phyloP scores from a whole-genome alignment of 2,888 invertebrate species.

The Tenthredo scrophulariae region DNA sequence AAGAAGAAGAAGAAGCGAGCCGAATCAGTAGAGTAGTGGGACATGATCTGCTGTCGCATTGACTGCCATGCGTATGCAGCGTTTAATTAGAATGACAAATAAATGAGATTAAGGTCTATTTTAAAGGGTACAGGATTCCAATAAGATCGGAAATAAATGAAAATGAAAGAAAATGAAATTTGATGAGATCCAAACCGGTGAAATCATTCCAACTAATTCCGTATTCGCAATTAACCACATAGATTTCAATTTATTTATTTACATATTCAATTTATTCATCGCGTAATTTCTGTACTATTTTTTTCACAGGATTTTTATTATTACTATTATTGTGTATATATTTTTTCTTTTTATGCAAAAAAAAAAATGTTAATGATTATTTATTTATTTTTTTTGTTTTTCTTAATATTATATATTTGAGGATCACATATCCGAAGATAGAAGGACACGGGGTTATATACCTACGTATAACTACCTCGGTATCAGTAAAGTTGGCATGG shows the following conservation, averaged over 20 bases:
- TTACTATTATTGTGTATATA: too few relatives aligned
- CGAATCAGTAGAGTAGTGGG: slow-evolving; percentile 46
- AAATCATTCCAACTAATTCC: neutral
- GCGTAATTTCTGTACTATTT: too few relatives aligned
- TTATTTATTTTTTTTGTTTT: too few relatives aligned
- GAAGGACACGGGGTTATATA: neutral
- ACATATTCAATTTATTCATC: too few relatives aligned
- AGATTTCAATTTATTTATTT: neutral
- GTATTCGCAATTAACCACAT: neutral
- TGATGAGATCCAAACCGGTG: neutral
- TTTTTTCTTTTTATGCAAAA: too few relatives aligned
- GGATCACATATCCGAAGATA: neutral
- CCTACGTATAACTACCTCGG: neutral
- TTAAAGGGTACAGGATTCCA: neutral
- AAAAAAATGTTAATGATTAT: too few relatives aligned
- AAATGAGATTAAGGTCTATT: neutral
- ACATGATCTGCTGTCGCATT: slow-evolving; percentile 6
- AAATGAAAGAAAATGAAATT: neutral
- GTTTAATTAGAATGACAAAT: slow-evolving; percentile 5
- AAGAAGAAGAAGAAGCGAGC: neutral
- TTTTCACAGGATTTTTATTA: too few relatives aligned
- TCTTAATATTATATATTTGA: too few relatives aligned
- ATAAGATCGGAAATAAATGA: neutral
- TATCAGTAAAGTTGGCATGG: too few relatives aligned
- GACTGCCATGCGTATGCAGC: neutral